Base-by-base conservation (phyloP, 2,888 invertebrate species). In the Anaspis maculata region DNA sequence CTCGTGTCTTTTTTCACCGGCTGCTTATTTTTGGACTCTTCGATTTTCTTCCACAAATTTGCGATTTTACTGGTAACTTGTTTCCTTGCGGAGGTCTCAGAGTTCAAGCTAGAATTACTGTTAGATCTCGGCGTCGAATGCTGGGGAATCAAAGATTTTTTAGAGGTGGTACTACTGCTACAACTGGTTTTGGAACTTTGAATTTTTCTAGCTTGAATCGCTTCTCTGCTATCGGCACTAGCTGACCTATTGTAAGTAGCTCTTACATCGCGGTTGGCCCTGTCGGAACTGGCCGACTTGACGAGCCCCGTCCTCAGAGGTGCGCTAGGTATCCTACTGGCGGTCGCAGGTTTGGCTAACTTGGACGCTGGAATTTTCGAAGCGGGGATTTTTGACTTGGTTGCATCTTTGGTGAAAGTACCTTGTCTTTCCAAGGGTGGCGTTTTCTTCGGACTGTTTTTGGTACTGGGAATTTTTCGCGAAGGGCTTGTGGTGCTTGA, bases 341-440 rank as follows among this genome's bases (percentile, higher is more conserved):
- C 63, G 60, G 32, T 66, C 52, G 14, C 61, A 41, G 50, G 57
- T 46, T 7, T 63, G 51, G 42, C 49, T 13, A 32, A 39, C 56
- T 43, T 69, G 65, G 6, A 69, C n/a, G n/a, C n/a, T 32, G 70
- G 71, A 2, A 68, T 69, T 11, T 70, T 73, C n/a, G 46, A 42
- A 10, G 34, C 16, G 1, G 69, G 52, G 10, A 32, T 22, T 19
- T 46, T 46, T 27, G 10, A 33, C 23, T 23, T 32, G 21, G 33
- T 21, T 15, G 13, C 9, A 29, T 87, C 86, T 64, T 91, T 92
- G 0, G 89, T 87, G 58, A 94, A 94, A 0, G 94, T 94, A 9
- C 89, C 89, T 62, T 94, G 91, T 15, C 92, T 73, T 45, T 85
- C 84, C 19, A 85, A 60, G 0, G 74, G 72, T 31, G 71, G 57